These are phyloP conservation scores for Aldabrachelys gigantea DNA, from an alignment of 2,113 vertebrate species.

Conservation along the genomic window DNA sequence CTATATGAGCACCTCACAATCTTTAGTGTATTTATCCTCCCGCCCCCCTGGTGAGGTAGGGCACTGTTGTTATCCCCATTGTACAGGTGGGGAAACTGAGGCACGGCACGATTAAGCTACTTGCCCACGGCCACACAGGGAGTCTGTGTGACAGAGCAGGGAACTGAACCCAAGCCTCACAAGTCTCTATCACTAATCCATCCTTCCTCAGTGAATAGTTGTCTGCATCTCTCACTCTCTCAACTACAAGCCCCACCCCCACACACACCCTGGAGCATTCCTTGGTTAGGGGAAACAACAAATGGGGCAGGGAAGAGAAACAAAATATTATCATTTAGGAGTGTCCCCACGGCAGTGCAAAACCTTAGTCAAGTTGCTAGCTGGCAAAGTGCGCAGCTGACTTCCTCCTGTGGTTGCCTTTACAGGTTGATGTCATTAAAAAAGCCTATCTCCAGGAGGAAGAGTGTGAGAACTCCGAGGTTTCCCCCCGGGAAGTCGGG, in stretches of 20 bases:
- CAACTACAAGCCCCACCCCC: too few relatives aligned
- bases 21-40: background rate
- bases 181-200: background rate
- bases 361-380: background rate
- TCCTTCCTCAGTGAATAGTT: background rate
- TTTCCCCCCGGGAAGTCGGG: constrained; percentile 93
- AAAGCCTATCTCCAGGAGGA: constrained; percentile 94
- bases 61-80: background rate
- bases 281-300: accelerated
- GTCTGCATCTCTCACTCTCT: background rate
- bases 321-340: background rate
- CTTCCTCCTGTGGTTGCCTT: background rate
- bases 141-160: background rate
- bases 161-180: background rate
- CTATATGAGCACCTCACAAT: background rate
- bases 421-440: constrained; percentile 95
- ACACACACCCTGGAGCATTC: background rate
- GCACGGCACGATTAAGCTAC: background rate
- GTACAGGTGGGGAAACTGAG: background rate
- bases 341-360: background rate
- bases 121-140: background rate
- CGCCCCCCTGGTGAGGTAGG: background rate
- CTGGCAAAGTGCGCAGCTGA: background rate
- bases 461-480: constrained; percentile 88
- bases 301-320: background rate